Evolutionary conservation across 2,888 invertebrate genomes (phyloP).

Genomic region (Trichogramma dendrolimi): DNA sequence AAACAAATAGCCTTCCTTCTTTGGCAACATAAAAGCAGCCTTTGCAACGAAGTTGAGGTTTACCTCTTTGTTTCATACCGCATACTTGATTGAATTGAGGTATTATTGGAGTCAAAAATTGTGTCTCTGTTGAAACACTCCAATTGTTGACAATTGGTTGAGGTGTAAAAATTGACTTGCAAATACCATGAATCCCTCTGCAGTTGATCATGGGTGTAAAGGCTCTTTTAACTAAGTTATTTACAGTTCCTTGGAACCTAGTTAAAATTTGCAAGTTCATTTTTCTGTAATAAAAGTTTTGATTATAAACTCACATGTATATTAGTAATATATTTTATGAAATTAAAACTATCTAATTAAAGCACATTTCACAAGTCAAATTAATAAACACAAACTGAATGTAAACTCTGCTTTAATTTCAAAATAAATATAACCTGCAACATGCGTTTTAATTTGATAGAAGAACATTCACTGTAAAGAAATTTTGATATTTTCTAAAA

Average conservation of each 20-base stretch:
- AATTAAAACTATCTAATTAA: too few relatives aligned
- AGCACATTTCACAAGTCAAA: too few relatives aligned
- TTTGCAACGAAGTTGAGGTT: constrained; percentile 68
- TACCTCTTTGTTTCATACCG: constrained; percentile 71
- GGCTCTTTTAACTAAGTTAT: constrained; percentile 13
- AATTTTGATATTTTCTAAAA: too few relatives aligned
- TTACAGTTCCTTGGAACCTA: constrained; percentile 23
- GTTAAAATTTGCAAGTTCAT: constrained; percentile 24
- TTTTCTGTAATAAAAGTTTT: constrained; percentile 11
- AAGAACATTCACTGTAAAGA: too few relatives aligned
- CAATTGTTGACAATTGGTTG: not conserved
- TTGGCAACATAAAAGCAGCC: constrained; percentile 72
- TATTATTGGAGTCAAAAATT: constrained; percentile 31
- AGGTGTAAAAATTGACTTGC: not conserved
- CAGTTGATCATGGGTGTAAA: not conserved
- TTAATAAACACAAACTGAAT: too few relatives aligned
- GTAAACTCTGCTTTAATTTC: too few relatives aligned
- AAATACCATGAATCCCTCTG: constrained; percentile 19
- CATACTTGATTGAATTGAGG: constrained; percentile 50
- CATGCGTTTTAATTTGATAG: too few relatives aligned
- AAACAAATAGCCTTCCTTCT: constrained; percentile 65
- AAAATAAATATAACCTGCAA: too few relatives aligned
- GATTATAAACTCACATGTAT: too few relatives aligned
- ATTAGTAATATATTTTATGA: too few relatives aligned
- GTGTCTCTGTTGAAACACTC: constrained; percentile 1